Percentiles rank a stretch among this genome's conserved stretches.
Evolutionary conservation across 2,113 vertebrate genomes (phyloP).

Genomic region (Lophochroa leadbeateri): DNA sequence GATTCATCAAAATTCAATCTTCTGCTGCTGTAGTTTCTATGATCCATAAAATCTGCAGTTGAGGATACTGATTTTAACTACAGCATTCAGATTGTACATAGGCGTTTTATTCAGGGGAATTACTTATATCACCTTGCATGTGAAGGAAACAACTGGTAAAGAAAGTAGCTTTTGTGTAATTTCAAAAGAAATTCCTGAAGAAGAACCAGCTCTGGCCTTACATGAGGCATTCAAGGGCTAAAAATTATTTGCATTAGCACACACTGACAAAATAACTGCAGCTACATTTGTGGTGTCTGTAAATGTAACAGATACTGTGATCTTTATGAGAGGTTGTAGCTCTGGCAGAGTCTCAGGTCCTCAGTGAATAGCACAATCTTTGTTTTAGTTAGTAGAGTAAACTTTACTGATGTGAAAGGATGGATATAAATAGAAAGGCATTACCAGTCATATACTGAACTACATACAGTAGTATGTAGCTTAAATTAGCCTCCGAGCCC

Average conservation of each 20-base stretch:
- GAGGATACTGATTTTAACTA: conserved; percentile 15
- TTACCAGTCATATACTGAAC: background rate
- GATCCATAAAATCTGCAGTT: background rate
- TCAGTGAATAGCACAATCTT: background rate
- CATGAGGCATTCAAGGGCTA: background rate
- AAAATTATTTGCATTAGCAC: background rate
- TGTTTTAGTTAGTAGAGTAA: background rate
- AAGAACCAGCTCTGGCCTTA: background rate
- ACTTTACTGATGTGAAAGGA: background rate
- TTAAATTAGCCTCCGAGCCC: background rate
- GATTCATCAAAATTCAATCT: background rate
- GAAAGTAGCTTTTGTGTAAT: background rate
- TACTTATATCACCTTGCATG: background rate
- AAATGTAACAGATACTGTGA: background rate
- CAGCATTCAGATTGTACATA: background rate
- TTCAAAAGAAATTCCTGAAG: background rate
- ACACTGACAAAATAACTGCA: background rate
- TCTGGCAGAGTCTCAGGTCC: background rate
- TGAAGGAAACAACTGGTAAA: background rate
- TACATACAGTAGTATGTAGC: background rate
- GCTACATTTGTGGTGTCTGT: background rate
- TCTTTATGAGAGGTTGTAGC: conserved; percentile 16
- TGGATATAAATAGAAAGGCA: background rate
- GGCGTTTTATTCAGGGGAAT: background rate
- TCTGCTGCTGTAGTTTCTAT: background rate